These are phyloP conservation scores for Trididemnum miniatum DNA, from an alignment of 23 tunicate genomes.

Conservation along the genomic window DNA sequence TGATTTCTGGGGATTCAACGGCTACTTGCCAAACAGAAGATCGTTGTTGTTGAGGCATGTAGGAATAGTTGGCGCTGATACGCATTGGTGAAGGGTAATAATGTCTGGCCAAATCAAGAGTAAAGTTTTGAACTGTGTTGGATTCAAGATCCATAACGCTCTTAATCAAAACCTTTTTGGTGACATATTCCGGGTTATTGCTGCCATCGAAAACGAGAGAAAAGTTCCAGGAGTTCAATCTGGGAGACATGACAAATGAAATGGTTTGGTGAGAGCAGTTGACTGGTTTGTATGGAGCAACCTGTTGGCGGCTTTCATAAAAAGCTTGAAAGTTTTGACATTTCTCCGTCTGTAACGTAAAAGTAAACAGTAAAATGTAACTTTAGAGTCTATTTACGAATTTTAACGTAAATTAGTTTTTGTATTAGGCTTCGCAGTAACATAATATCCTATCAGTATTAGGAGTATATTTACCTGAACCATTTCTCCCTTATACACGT, in stretches of 20 bases:
- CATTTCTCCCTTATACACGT: neutral
- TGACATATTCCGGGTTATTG: neutral
- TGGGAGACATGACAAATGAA: neutral
- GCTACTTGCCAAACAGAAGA: neutral
- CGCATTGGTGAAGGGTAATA: neutral
- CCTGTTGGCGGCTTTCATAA: neutral
- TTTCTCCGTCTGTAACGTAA: neutral
- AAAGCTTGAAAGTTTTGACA: neutral
- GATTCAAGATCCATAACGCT: neutral
- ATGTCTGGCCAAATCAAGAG: neutral
- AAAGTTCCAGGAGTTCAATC: neutral
- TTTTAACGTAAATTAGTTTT: too few species aligned
- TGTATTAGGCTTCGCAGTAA: too few species aligned
- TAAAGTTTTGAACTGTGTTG: neutral
- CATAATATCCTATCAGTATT: too few species aligned
- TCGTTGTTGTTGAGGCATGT: neutral
- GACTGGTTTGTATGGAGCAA: neutral
- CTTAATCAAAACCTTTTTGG: neutral
- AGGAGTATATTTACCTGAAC: constrained; percentile 21
- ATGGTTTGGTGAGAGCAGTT: constrained; percentile 4
- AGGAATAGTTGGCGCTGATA: neutral
- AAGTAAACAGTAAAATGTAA: too few species aligned
- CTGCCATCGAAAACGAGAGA: neutral
- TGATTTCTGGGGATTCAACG: neutral
- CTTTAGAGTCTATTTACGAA: too few species aligned